phyloP scores from a whole-genome alignment of 2,113 vertebrate species.

The Halcyon malimbica region DNA sequence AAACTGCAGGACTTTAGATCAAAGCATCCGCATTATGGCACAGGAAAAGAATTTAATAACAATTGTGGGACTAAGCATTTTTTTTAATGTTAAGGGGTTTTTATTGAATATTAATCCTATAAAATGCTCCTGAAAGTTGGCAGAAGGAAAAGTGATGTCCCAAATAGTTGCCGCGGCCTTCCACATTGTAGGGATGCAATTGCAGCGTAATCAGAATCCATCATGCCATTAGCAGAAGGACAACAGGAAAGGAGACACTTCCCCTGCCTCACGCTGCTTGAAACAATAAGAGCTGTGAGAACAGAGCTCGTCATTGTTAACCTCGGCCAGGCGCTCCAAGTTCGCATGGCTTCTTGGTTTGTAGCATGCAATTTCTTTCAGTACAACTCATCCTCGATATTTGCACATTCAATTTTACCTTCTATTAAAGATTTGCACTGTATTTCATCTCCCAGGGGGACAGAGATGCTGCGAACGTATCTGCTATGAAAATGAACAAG shows the following conservation, averaged over 20 bases:
- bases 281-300: slow-evolving; percentile 26
- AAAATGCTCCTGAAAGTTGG: slow-evolving; percentile 65
- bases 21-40: slow-evolving; percentile 72
- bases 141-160: slow-evolving; percentile 56
- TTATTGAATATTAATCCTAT: slow-evolving; percentile 71
- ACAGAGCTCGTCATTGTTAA: background rate
- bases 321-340: background rate
- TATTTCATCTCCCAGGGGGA: background rate
- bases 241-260: slow-evolving; percentile 64
- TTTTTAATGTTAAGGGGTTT: slow-evolving; percentile 72
- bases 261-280: background rate
- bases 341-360: background rate
- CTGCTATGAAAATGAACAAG: slow-evolving; percentile 36
- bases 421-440: slow-evolving; percentile 1
- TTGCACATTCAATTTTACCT: slow-evolving; percentile 14
- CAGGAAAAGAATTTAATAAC: slow-evolving; percentile 76
- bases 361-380: slow-evolving; percentile 26
- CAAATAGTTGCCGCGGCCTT: slow-evolving; percentile 32
- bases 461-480: background rate
- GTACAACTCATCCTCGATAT: background rate
- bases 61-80: slow-evolving; percentile 74
- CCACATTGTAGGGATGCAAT: background rate
- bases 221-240: slow-evolving; percentile 58
- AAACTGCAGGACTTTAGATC: slow-evolving; percentile 76
- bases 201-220: slow-evolving; percentile 31